These are phyloP conservation scores for Miniopterus natalensis DNA, from an alignment of 2,113 vertebrate species.

Conservation along the genomic window DNA sequence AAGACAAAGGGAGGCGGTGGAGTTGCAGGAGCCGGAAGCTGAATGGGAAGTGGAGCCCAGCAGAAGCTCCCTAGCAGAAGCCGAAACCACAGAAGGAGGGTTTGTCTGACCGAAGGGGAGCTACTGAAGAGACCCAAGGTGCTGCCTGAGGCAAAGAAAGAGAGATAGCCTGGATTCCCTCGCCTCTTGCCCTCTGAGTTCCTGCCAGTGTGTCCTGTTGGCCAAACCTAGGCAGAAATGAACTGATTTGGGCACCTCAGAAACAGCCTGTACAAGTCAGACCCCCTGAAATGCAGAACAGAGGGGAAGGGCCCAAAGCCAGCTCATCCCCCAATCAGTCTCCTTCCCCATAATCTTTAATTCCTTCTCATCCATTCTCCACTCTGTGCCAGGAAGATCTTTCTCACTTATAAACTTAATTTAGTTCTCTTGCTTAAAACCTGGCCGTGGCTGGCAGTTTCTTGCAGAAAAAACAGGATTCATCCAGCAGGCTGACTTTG, in stretches of 20 bases:
- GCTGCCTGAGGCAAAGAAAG: background rate
- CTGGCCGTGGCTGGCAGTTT: background rate
- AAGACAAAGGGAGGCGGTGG: background rate
- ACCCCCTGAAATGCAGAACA: background rate
- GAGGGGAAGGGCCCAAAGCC: background rate
- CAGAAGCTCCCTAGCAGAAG: background rate
- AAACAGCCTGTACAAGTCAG: background rate
- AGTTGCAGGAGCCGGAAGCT: background rate
- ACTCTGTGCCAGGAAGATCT: background rate
- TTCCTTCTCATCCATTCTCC: background rate
- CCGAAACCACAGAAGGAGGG: background rate
- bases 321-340: background rate
- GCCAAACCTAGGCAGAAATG: background rate
- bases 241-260: background rate
- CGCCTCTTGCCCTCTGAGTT: background rate
- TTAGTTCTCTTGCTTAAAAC: slow-evolving; percentile 37
- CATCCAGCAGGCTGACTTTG: background rate
- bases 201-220: background rate
- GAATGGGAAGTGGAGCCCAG: background rate
- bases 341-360: slow-evolving; percentile 1
- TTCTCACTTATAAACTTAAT: slow-evolving; percentile 22
- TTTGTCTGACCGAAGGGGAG: background rate
- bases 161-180: background rate
- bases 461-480: slow-evolving; percentile 36
- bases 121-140: background rate